Evolutionary conservation across 1,140 invertebrate species (phyloP).

Genomic region (Caenorhabditis brenneri): DNA sequence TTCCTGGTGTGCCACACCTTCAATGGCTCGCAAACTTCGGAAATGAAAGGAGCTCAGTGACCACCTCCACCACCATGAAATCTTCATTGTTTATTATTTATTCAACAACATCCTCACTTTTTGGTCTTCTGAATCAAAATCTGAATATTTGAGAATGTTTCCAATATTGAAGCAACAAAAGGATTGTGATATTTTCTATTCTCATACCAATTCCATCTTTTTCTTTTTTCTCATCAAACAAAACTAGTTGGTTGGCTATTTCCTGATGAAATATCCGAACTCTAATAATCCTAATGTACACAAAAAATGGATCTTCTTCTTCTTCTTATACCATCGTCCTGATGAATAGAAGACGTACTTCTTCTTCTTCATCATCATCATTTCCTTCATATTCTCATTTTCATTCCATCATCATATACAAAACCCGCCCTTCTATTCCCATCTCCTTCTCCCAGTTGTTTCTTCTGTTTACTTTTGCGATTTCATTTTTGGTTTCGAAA

Average conservation of each 20-base stretch:
- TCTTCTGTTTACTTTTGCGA: constrained; percentile 41
- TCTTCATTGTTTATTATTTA: constrained; percentile 33
- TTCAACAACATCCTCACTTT: neutral
- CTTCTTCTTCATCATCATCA: neutral
- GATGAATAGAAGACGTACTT: constrained; percentile 31
- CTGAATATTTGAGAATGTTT: neutral
- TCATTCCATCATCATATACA: neutral
- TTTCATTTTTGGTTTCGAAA: constrained; percentile 42
- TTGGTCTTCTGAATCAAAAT: neutral
- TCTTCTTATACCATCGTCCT: neutral
- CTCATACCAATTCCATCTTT: neutral
- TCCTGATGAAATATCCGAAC: constrained; percentile 1
- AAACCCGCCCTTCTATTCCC: neutral
- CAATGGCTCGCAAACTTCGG: neutral
- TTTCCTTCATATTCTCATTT: neutral
- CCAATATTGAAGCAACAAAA: constrained; percentile 16
- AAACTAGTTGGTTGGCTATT: neutral
- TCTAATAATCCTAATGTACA: constrained; percentile 39
- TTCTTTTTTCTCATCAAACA: neutral
- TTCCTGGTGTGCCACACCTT: constrained; percentile 17
- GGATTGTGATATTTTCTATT: neutral
- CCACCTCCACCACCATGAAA: neutral
- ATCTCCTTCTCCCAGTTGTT: neutral
- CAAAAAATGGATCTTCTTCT: neutral
- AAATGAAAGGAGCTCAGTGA: neutral